phyloP scores from a whole-genome alignment of 2,888 invertebrate species.

The Microplitis deprimator region DNA sequence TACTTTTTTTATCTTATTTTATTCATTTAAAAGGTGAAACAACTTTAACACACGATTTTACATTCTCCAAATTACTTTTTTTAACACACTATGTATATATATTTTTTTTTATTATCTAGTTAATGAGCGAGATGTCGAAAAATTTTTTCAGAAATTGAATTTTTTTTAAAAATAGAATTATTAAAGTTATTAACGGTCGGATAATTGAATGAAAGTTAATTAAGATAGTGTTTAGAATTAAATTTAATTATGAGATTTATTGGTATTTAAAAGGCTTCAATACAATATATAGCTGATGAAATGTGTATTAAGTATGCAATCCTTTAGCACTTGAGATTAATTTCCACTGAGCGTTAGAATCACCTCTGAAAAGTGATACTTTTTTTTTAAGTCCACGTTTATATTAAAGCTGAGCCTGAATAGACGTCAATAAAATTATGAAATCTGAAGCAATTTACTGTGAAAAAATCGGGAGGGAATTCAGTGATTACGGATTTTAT shows the following conservation, averaged over 20 bases:
- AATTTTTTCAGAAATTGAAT: neutral
- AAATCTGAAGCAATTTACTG: no score
- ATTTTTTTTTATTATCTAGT: neutral
- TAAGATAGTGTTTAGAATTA: neutral
- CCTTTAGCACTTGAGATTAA: no score
- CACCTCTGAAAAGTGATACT: neutral
- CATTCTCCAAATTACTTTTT: constrained; percentile 4
- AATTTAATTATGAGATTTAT: neutral
- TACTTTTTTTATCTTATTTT: constrained; percentile 3
- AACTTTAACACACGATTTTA: neutral
- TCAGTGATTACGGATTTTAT: no score
- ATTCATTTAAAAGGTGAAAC: neutral
- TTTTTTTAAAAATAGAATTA: neutral
- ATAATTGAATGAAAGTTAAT: neutral
- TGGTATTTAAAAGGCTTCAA: neutral
- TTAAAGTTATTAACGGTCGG: neutral
- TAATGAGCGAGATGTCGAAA: neutral
- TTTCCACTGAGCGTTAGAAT: constrained; percentile 31
- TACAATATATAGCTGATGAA: neutral
- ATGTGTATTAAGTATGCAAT: neutral
- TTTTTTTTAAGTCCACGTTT: no score
- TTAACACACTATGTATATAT: neutral
- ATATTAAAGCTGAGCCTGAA: no score
- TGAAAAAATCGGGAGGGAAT: no score
- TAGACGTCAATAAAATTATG: no score